Evolutionary conservation across 2,888 invertebrate genomes (phyloP).

Genomic region (Dexiosoma caninum): DNA sequence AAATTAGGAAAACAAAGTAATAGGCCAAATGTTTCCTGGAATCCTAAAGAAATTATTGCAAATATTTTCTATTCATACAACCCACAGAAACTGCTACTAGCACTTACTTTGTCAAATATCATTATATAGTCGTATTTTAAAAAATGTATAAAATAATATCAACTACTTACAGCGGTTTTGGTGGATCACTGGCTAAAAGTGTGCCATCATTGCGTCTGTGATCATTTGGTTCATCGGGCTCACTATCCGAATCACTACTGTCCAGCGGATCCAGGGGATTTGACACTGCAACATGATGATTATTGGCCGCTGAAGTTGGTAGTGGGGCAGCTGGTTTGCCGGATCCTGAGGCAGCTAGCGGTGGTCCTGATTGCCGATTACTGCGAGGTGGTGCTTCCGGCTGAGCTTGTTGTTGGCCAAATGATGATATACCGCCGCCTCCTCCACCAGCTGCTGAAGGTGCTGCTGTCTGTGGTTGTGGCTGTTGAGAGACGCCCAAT

Average conservation of each 20-base stretch:
- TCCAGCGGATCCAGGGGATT: conserved; percentile 83
- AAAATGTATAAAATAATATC: too few relatives aligned
- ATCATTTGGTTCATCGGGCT: conserved; percentile 89
- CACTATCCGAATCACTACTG: conserved; percentile 89
- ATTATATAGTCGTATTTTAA: too few relatives aligned
- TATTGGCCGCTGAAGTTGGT: conserved; percentile 76
- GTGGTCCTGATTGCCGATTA: conserved; percentile 77
- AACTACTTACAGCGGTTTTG: conserved; percentile 93
- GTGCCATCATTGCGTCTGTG: conserved; percentile 94
- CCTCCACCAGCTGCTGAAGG: conserved; percentile 63
- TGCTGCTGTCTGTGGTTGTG: conserved; percentile 74
- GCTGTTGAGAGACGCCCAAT: conserved; percentile 84
- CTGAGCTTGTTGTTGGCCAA: conserved; percentile 78
- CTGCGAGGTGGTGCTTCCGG: conserved; percentile 86
- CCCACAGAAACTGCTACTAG: too few relatives aligned
- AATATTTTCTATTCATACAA: too few relatives aligned
- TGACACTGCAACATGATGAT: conserved; percentile 78
- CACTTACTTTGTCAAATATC: too few relatives aligned
- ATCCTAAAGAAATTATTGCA: too few relatives aligned
- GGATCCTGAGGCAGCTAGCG: conserved; percentile 69
- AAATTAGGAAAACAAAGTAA: too few relatives aligned
- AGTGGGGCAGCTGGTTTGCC: conserved; percentile 75
- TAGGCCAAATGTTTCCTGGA: too few relatives aligned
- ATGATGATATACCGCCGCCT: conserved; percentile 42
- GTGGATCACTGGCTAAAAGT: conserved; percentile 95